These are phyloP conservation scores for Sesia apiformis DNA, from an alignment of 2,888 invertebrate species.

Conservation along the genomic window DNA sequence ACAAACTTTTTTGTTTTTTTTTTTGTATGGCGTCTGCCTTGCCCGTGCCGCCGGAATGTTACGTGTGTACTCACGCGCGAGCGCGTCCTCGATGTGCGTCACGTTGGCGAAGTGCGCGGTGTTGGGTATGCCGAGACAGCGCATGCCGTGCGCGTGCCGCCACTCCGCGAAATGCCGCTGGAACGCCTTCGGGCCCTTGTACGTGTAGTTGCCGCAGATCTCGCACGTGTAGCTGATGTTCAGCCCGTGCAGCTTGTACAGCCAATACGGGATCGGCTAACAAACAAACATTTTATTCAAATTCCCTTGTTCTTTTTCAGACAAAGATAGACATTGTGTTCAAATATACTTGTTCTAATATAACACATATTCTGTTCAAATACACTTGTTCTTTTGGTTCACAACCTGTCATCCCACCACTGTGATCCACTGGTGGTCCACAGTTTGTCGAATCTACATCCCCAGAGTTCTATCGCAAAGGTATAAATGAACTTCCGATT, in stretches of 20 bases:
- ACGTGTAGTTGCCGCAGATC: constrained; percentile 98
- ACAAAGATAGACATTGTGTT: no score
- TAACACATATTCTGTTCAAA: no score
- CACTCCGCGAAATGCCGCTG: constrained; percentile 98
- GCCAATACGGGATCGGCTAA: constrained; percentile 89
- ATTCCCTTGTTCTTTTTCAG: neutral
- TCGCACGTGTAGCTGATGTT: constrained; percentile 99
- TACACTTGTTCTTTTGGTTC: no score
- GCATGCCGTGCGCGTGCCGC: constrained; percentile 95
- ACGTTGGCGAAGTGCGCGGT: constrained; percentile 99
- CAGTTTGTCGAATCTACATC: no score
- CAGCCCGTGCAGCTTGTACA: constrained; percentile 98
- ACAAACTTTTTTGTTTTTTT: no score
- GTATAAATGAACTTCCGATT: no score
- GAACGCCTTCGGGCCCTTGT: constrained; percentile 99
- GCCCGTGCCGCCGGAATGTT: no score
- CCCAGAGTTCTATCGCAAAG: no score
- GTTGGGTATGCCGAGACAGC: constrained; percentile 98
- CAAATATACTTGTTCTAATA: no score
- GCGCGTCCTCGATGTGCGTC: constrained; percentile 97
- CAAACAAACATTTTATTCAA: constrained; percentile 7
- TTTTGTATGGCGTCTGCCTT: no score
- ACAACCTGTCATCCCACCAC: no score
- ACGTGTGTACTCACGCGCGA: constrained; percentile 81
- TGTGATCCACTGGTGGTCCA: no score